These are phyloP conservation scores for Cheilosia grossa DNA, from an alignment of 2,888 invertebrate genomes.

Conservation along the genomic window DNA sequence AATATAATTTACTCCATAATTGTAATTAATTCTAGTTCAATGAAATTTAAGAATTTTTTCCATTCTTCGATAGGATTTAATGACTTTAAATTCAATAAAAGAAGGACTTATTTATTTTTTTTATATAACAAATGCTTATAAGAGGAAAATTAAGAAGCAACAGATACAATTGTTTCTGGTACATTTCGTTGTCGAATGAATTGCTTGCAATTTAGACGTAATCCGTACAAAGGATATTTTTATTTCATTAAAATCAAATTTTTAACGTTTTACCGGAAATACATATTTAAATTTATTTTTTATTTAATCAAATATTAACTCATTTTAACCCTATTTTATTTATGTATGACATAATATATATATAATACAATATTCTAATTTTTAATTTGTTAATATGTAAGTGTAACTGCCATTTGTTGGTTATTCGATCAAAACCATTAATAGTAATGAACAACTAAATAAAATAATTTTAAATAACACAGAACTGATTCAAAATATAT, in stretches of 20 bases:
- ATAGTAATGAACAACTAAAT: conserved; percentile 1
- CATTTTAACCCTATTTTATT: conserved; percentile 29
- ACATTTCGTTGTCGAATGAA: conserved; percentile 25
- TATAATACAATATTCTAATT: conserved; percentile 14
- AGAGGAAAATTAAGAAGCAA: background rate
- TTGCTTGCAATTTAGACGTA: conserved; percentile 39
- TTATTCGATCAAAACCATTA: conserved; percentile 8
- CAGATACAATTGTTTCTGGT: background rate
- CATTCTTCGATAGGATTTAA: conserved; percentile 22
- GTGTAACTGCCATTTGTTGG: conserved; percentile 42
- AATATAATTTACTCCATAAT: conserved; percentile 11
- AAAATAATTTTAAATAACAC: background rate
- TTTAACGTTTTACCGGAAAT: conserved; percentile 6
- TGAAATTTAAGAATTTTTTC: conserved; percentile 8
- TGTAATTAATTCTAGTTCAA: conserved; percentile 16
- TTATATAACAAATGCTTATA: conserved; percentile 11
- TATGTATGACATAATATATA: conserved; percentile 9
- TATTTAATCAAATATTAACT: conserved; percentile 11
- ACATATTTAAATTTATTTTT: conserved; percentile 16
- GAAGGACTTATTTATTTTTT: conserved; percentile 39
- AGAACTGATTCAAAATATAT: conserved; percentile 29
- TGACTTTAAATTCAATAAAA: conserved; percentile 14
- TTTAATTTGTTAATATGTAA: conserved; percentile 14
- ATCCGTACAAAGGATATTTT: background rate
- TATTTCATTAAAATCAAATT: background rate